Evolutionary conservation across 64 coral and sea anemone species (phyloP).

Genomic region (Montipora foliosa): DNA sequence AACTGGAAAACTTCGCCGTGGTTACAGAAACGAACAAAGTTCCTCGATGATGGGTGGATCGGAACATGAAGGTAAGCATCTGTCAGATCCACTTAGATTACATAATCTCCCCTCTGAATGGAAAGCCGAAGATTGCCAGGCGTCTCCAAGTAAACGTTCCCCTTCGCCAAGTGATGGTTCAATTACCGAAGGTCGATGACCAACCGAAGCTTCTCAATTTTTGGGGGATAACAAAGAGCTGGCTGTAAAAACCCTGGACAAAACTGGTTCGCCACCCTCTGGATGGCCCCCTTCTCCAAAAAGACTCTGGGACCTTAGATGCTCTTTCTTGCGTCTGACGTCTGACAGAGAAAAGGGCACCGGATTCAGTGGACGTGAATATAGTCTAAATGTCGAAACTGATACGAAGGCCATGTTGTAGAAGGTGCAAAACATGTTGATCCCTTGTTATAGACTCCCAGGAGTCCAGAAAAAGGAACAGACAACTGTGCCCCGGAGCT

Average conservation of each 20-base stretch:
- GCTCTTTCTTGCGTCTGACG: no score
- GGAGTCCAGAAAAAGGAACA: background rate
- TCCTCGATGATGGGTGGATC: slow-evolving; percentile 13
- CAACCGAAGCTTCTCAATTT: no score
- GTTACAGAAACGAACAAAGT: background rate
- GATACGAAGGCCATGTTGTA: slow-evolving; percentile 6
- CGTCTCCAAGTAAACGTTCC: no score
- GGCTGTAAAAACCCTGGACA: no score
- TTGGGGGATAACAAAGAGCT: no score
- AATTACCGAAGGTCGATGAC: no score
- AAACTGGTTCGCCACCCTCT: no score
- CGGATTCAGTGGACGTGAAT: background rate
- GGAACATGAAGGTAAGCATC: background rate
- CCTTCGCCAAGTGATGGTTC: no score
- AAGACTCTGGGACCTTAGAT: no score
- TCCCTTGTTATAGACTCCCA: slow-evolving; percentile 14
- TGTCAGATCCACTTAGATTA: background rate
- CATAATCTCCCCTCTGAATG: background rate
- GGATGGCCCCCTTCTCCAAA: no score
- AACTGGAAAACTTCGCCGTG: background rate
- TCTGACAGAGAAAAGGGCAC: background rate
- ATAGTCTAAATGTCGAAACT: background rate
- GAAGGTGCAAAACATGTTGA: background rate
- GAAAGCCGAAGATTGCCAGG: no score
- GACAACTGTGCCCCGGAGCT: no score